These are phyloP conservation scores for Dolichotis patagonum DNA, from an alignment of 2,113 vertebrate genomes.

Conservation along the genomic window DNA sequence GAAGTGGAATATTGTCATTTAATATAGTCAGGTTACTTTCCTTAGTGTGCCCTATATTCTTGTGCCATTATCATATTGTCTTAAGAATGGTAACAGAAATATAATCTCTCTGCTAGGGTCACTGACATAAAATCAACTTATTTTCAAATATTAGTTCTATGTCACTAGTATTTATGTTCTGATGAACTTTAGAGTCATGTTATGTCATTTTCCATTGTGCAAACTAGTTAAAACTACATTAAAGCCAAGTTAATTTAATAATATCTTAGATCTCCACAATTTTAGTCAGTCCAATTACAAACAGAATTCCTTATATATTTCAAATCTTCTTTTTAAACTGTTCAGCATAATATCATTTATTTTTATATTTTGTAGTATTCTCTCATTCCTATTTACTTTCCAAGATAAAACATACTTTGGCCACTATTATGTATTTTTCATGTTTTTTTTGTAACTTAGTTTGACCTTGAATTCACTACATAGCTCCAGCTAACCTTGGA, in stretches of 20 bases:
- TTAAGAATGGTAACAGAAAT: constrained; percentile 15
- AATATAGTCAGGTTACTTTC: neutral
- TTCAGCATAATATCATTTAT: constrained; percentile 1
- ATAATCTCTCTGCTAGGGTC: neutral
- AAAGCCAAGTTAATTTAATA: neutral
- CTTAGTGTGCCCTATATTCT: neutral
- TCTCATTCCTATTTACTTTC: neutral
- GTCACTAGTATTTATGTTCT: neutral
- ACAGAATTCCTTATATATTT: neutral
- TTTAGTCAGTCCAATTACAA: neutral
- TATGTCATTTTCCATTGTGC: neutral
- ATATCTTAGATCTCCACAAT: neutral
- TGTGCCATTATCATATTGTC: neutral
- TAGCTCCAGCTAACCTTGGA: neutral
- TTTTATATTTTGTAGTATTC: neutral
- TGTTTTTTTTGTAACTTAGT: neutral
- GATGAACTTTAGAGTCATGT: constrained; percentile 6
- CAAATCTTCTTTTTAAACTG: constrained; percentile 14
- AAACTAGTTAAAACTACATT: constrained; percentile 5
- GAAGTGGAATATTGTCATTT: neutral
- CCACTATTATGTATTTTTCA: neutral
- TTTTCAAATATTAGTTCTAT: neutral
- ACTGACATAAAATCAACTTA: neutral
- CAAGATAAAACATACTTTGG: neutral
- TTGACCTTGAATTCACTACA: neutral